Conservation (phyloP, 2,888 invertebrate genomes). For the Eristalis arbustorum region DNA sequence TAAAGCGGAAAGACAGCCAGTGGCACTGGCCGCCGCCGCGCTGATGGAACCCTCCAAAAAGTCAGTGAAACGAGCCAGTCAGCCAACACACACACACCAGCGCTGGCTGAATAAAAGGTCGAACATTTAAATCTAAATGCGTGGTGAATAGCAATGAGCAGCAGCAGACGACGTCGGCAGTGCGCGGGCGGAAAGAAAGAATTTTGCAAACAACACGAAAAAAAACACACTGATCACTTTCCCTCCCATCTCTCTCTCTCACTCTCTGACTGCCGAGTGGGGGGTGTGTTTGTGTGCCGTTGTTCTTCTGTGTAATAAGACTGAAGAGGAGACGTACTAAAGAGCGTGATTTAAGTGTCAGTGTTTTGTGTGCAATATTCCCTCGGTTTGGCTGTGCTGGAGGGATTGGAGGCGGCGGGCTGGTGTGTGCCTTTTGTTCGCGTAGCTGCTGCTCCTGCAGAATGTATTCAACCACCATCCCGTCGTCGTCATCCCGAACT, state of each 20-base stretch:
- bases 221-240: slow-evolving; percentile 21
- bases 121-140: slow-evolving; percentile 69
- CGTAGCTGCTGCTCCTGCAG: slow-evolving; percentile 43
- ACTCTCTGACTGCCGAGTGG: neutral
- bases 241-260: neutral
- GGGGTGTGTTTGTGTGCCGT: neutral
- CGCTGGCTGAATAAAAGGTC: slow-evolving; percentile 62
- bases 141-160: slow-evolving; percentile 70
- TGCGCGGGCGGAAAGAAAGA: slow-evolving; percentile 4
- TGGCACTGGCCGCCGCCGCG: neutral
- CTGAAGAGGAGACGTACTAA: slow-evolving; percentile 61
- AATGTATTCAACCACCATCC: slow-evolving; percentile 11
- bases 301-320: slow-evolving; percentile 51
- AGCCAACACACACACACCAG: neutral
- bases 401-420: neutral
- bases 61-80: slow-evolving; percentile 1
- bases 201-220: neutral
- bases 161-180: neutral
- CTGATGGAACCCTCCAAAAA: slow-evolving; percentile 4
- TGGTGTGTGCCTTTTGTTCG: slow-evolving; percentile 57
- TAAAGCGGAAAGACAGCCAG: neutral
- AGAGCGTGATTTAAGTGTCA: slow-evolving; percentile 69
- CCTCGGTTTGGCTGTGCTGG: neutral
- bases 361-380: slow-evolving; percentile 65
- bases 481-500: neutral